Evolutionary conservation across 2,888 invertebrate species (phyloP).

Genomic region (Protonemura montana): DNA sequence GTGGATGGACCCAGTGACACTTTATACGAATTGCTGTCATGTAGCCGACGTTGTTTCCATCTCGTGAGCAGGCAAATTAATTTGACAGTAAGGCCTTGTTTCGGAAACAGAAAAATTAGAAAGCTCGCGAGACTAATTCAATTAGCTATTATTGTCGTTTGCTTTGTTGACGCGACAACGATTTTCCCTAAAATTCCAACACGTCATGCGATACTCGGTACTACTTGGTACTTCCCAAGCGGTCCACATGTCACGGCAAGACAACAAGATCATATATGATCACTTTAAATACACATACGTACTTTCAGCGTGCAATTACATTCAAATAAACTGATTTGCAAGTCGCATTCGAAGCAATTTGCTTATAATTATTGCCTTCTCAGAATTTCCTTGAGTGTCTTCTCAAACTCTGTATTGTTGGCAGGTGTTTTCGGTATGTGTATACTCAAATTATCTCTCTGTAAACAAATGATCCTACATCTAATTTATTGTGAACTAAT

Average conservation of each 20-base stretch:
- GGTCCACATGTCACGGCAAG: too few species aligned
- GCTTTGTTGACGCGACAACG: background rate
- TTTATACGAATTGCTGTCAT: background rate
- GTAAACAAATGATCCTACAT: too few species aligned
- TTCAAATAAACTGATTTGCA: background rate
- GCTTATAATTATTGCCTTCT: background rate
- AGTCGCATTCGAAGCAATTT: background rate
- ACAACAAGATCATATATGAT: too few species aligned
- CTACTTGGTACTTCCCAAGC: too few species aligned
- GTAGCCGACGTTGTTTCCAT: background rate
- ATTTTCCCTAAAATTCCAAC: background rate
- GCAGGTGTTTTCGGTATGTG: too few species aligned
- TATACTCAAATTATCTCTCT: too few species aligned
- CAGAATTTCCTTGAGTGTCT: background rate
- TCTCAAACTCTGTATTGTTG: too few species aligned
- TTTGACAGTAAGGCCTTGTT: slow-evolving; percentile 4
- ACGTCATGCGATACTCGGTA: background rate
- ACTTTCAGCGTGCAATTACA: too few species aligned
- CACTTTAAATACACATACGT: too few species aligned
- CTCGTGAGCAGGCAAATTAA: background rate
- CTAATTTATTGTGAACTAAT: too few species aligned
- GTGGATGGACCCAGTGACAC: background rate
- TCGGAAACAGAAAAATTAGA: background rate
- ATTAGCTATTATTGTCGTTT: slow-evolving; percentile 1
- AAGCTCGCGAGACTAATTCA: slow-evolving; percentile 7